Base-by-base conservation (phyloP, 1,140 invertebrate genomes). In the Colletes latitarsis region DNA sequence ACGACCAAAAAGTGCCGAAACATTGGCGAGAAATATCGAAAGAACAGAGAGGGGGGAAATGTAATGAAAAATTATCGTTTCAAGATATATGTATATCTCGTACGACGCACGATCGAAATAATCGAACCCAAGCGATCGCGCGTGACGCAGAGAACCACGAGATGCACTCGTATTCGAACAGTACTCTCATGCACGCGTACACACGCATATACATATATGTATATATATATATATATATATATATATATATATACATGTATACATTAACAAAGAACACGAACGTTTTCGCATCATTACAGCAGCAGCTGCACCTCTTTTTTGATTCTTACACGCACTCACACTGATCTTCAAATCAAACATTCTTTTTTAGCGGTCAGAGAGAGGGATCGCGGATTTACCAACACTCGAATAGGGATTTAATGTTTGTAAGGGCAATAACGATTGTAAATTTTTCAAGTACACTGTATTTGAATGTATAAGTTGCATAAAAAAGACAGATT, bases 371-470 rank as follows among this genome's bases (percentile, higher is more conserved):
- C 63, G 78, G 70, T 75, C 74, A 82, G 69, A 77, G 68, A 84
- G 83, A 88, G 81, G 84, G 77, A 82, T 87, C 78, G 86, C 84
- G 86, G 67, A 86, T 89, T 70, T 86, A 91, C 87, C 89, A 88
- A 82, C 82, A 83, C 81, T 91, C 88, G 83, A 78, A 86, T 90
- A 89, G 82, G 86, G 86, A 88, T 91, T 90, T 89, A 87, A 90
- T 88, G 86, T 92, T 92, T 90, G 88, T 92, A 91, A 92, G 90
- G 89, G 91, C 90, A 92, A 92, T 92, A 93, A 92, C 74, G 88
- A 92, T 86, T 91, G 91, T 92, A 92, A 84, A 92, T 91, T 92
- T 89, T 90, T 86, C 86, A 88, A 89, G 87, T 92, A 90, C 85
- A 89, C 87, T 91, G 86, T 90, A 92, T 92, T 89, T 90, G 85